Conservation (phyloP, 2,113 vertebrate species). For the Diglossa brunneiventris region DNA sequence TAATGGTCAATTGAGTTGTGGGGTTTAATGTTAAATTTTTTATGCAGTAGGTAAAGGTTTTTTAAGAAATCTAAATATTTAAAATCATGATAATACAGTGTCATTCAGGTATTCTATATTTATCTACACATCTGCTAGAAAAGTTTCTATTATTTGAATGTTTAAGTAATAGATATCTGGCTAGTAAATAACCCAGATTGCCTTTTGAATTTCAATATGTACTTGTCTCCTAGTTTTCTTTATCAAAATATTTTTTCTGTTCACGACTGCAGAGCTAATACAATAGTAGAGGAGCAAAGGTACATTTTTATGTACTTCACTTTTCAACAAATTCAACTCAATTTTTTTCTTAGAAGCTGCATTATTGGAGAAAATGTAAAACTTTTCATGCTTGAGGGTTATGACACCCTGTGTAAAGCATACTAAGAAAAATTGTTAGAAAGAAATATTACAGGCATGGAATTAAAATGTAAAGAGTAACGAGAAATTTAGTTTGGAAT, state of each 20-base stretch:
- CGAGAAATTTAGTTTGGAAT: slow-evolving; percentile 1
- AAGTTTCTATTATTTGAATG: not conserved
- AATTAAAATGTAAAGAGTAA: slow-evolving; percentile 12
- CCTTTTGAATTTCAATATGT: not conserved
- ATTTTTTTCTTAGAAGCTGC: not conserved
- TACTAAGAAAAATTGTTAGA: not conserved
- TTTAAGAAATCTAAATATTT: not conserved
- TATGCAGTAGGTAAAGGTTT: not conserved
- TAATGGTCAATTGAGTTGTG: not conserved
- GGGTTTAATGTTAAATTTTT: not conserved
- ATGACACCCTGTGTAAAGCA: not conserved
- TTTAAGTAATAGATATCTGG: not conserved
- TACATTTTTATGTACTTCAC: not conserved
- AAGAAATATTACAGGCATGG: not conserved
- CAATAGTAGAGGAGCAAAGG: not conserved
- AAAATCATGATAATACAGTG: not conserved
- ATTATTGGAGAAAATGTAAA: slow-evolving; percentile 37
- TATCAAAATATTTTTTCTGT: slow-evolving; percentile 1
- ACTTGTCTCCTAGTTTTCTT: not conserved
- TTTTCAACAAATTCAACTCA: slow-evolving; percentile 29
- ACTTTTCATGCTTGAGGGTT: not conserved
- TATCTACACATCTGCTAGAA: not conserved
- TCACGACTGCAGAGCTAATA: not conserved
- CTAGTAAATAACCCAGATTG: not conserved
- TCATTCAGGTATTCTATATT: not conserved